These are phyloP conservation scores for Chironomus tentans DNA, from an alignment of 2,888 invertebrate genomes.

Conservation along the genomic window DNA sequence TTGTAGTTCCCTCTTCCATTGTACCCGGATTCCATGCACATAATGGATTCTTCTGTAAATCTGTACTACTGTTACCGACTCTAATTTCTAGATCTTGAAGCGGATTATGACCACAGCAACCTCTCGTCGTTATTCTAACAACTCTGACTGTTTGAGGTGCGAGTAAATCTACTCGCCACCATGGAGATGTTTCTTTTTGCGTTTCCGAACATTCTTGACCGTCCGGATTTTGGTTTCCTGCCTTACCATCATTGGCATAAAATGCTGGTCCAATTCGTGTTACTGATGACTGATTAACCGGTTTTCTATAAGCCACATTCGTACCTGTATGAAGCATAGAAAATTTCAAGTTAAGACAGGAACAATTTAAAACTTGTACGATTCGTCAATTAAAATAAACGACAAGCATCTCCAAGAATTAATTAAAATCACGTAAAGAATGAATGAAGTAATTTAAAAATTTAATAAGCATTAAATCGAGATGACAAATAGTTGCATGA, in stretches of 20 bases:
- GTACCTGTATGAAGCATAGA: slow-evolving; percentile 48
- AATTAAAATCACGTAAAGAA: too few relatives aligned
- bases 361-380: too few relatives aligned
- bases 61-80: slow-evolving; percentile 83
- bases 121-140: slow-evolving; percentile 70
- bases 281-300: slow-evolving; percentile 84
- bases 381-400: too few relatives aligned
- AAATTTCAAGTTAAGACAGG: too few relatives aligned
- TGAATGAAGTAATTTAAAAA: too few relatives aligned
- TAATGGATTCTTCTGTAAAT: slow-evolving; percentile 77
- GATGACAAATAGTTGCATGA: neutral
- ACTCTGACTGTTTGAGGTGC: slow-evolving; percentile 76
- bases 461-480: neutral
- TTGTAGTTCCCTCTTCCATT: slow-evolving; percentile 87
- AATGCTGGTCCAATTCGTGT: slow-evolving; percentile 72
- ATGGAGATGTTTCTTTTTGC: slow-evolving; percentile 79
- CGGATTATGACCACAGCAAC: slow-evolving; percentile 67
- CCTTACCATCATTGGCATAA: slow-evolving; percentile 81
- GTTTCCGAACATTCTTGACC: slow-evolving; percentile 84
- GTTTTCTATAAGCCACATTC: slow-evolving; percentile 76
- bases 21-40: slow-evolving; percentile 93
- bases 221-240: slow-evolving; percentile 74
- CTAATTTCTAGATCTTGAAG: slow-evolving; percentile 80
- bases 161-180: slow-evolving; percentile 87
- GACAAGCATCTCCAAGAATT: too few relatives aligned